Percentiles rank a stretch among this genome's conserved stretches.
Evolutionary conservation across 2,888 invertebrate genomes (phyloP).

Genomic region (Nephrotoma guestfalica): DNA sequence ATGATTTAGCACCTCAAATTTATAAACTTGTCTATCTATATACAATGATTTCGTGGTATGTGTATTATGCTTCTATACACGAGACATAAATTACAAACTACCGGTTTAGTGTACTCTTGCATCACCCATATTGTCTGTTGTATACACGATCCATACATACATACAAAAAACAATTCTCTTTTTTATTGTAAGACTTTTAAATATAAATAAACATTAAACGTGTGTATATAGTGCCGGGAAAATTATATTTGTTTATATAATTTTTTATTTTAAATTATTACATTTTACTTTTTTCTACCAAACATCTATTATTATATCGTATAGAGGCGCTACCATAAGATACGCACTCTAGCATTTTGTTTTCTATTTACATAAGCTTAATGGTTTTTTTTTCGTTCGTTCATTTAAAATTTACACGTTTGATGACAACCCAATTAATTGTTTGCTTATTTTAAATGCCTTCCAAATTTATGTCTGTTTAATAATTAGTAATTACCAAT

Average conservation of each 20-base stretch:
- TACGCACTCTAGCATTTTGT: neutral
- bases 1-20: neutral
- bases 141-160: neutral
- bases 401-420: neutral
- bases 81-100: neutral
- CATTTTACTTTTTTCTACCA: neutral
- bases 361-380: neutral
- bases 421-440: neutral
- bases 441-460: neutral
- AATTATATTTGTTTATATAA: neutral
- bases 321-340: neutral
- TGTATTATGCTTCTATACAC: neutral
- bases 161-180: neutral
- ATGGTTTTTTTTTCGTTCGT: neutral
- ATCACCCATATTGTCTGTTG: neutral
- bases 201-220: neutral
- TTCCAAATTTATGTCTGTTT: neutral
- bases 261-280: neutral
- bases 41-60: neutral
- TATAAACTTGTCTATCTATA: neutral
- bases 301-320: neutral
- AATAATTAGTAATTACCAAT: neutral
- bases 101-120: neutral
- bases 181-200: neutral
- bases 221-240: neutral